Evolutionary conservation across 2,888 invertebrate species (phyloP).

Genomic region (Tachina fera): DNA sequence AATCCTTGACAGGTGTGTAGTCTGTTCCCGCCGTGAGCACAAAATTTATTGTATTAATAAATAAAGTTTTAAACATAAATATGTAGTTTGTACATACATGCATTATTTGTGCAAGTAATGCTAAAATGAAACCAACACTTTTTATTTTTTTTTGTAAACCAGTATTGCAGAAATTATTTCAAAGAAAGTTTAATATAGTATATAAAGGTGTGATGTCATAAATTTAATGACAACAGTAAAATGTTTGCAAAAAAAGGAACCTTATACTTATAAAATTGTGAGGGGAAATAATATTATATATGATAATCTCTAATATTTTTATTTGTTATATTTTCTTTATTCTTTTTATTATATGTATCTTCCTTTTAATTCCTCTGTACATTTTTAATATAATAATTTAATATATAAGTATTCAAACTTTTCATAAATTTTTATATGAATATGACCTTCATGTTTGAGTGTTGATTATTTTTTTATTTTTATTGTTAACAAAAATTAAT

Average conservation of each 20-base stretch:
- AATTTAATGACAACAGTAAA: background rate
- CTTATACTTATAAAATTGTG: background rate
- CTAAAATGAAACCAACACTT: background rate
- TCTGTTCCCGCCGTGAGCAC: background rate
- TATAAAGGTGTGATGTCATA: slow-evolving; percentile 3
- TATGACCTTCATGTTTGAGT: too few species aligned
- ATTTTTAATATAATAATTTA: too few species aligned
- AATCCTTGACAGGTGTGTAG: slow-evolving; percentile 41
- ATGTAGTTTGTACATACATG: background rate
- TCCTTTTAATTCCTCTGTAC: too few species aligned
- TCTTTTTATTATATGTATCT: too few species aligned
- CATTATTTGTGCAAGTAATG: background rate
- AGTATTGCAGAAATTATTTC: background rate
- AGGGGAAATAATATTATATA: background rate
- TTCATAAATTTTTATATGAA: too few species aligned
- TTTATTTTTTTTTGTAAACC: background rate
- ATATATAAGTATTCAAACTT: too few species aligned
- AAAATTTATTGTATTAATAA: slow-evolving; percentile 21
- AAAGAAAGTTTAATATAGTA: slow-evolving; percentile 6
- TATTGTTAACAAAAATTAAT: too few species aligned
- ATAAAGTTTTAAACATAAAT: slow-evolving; percentile 5
- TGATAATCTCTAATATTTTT: background rate
- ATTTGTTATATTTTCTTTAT: too few species aligned
- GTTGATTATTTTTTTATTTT: too few species aligned
- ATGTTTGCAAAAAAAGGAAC: background rate